Evolutionary conservation across 2,113 vertebrate genomes (phyloP).

Genomic region (Pedionomus torquatus): DNA sequence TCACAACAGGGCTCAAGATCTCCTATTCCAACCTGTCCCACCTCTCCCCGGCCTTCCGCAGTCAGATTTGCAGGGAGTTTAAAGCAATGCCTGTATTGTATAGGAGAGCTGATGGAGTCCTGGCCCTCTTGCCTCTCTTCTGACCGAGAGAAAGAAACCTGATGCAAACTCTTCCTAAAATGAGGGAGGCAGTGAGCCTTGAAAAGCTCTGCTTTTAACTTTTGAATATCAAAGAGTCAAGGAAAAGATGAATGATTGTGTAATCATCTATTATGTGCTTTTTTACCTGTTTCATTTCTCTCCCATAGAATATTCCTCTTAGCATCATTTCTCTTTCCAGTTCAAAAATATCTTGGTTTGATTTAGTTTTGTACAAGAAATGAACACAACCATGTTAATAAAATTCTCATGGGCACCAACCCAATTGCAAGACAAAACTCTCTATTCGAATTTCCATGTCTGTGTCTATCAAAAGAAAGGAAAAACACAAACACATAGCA

Average conservation of each 20-base stretch:
- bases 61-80: not conserved
- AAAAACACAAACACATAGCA: not conserved
- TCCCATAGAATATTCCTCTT: not conserved
- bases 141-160: not conserved
- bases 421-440: not conserved
- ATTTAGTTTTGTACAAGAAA: not conserved
- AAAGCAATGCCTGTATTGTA: not conserved
- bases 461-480: not conserved
- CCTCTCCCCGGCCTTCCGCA: too few species aligned
- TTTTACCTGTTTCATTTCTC: not conserved
- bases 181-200: not conserved
- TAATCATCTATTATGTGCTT: not conserved
- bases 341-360: not conserved
- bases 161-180: not conserved
- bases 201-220: not conserved
- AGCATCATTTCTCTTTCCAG: not conserved
- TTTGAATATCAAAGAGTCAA: not conserved
- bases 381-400: not conserved
- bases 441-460: not conserved
- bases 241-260: not conserved
- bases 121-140: not conserved
- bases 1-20: not conserved
- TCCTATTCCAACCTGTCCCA: too few species aligned
- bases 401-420: not conserved
- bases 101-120: not conserved